Base-by-base conservation (phyloP, 1,140 invertebrate genomes). In the Magallana angulata region DNA sequence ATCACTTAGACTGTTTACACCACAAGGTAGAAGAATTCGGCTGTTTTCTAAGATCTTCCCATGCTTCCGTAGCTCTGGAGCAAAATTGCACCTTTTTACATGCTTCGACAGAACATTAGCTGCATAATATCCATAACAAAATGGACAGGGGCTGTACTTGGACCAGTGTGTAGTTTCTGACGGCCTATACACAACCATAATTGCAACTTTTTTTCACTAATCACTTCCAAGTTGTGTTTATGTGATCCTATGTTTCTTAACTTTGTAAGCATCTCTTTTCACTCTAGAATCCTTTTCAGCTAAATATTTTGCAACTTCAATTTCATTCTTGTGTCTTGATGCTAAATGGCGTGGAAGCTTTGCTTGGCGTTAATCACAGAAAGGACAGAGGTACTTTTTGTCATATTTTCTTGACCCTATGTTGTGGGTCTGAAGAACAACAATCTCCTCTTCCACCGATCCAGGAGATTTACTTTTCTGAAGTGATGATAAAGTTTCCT, bases 191-290 rank as follows among this genome's bases (percentile, higher is more conserved):
- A 59, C 86, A 83, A 83, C 86, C 84, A 87, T 30, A 83, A 84
- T 5, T 84, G 1, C 57, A 30, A 81, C 82, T 60, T 84, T 84
- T 68, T 48, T 57, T 56, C 83, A 4, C 86, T 71, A 68, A 87
- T 56, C 11, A 87, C 86, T 84, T 82, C 59, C 8, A 60, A 56
- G 59, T 87, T 87, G 60, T 87, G 86, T n/a, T 62, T 57, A 60
- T 87, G 56, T 48, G 82, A 56, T 36, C 86, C 86, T 18, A 82
- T 36, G 83, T 87, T 87, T 48, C 86, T 16, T 36, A 87, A 58
- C n/a, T 68, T 62, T 30, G 58, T 48, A 7, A 83, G 62, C 81
- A 80, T 80, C 14, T 7, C 36, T 30, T 87, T 82, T 59, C 56
- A 36, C 57, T 82, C 14, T 58, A 8, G 18, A 16, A 16, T 85